These are phyloP conservation scores for Subacronicta megacephala DNA, from an alignment of 2,888 invertebrate species.

Conservation along the genomic window DNA sequence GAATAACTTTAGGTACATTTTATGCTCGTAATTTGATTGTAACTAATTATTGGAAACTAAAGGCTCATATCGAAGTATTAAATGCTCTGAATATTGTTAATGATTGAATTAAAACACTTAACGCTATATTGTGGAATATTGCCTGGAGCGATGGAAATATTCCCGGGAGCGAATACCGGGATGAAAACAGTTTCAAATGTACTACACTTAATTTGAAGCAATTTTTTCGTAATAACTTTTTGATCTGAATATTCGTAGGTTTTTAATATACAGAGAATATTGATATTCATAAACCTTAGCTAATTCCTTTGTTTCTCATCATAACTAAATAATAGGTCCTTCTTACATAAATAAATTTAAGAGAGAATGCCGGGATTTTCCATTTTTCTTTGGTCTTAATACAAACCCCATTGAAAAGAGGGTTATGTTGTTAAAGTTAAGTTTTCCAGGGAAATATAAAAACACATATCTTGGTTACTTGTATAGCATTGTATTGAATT, in stretches of 20 bases:
- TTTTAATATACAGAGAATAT: too few species aligned
- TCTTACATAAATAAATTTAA: too few species aligned
- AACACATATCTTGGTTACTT: conserved; percentile 15
- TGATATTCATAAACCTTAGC: too few species aligned
- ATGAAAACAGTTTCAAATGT: conserved; percentile 14
- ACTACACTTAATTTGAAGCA: too few species aligned
- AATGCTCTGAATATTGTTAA: conserved; percentile 34
- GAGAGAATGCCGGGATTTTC: too few species aligned
- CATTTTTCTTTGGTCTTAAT: too few species aligned
- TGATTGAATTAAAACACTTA: conserved; percentile 46
- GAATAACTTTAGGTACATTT: background rate
- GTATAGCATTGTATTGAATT: conserved; percentile 7
- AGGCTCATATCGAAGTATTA: conserved; percentile 3
- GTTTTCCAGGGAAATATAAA: too few species aligned
- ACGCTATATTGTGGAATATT: conserved; percentile 34
- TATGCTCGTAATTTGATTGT: background rate
- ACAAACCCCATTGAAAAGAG: too few species aligned
- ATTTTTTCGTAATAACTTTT: background rate
- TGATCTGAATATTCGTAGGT: too few species aligned
- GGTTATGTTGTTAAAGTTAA: too few species aligned
- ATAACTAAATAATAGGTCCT: too few species aligned
- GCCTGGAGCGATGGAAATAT: conserved; percentile 34
- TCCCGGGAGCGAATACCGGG: conserved; percentile 11
- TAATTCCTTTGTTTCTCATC: too few species aligned
- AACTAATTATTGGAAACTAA: background rate